Percentiles rank a stretch among this genome's conserved stretches.
phyloP scores from a whole-genome alignment of 1,140 invertebrate species.

The Aethina tumida region DNA sequence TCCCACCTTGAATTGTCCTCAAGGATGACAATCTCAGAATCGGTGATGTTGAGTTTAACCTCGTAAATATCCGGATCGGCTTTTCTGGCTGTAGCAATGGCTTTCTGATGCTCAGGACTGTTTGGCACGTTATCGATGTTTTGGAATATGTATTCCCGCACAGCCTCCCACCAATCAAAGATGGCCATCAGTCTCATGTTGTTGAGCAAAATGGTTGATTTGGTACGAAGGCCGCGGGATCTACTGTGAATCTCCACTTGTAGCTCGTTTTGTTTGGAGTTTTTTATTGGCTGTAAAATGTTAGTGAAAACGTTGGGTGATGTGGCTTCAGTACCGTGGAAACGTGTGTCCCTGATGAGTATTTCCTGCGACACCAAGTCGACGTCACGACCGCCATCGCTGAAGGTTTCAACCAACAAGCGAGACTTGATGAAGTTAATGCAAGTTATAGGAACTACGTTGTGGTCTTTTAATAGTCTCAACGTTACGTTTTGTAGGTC shows the following conservation, averaged over 20 bases:
- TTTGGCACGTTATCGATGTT: slow-evolving; percentile 25
- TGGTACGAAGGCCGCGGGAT: slow-evolving; percentile 55
- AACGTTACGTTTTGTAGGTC: slow-evolving; percentile 83
- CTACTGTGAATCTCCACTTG: slow-evolving; percentile 81
- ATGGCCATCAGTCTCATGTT: slow-evolving; percentile 93
- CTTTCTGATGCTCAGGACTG: slow-evolving; percentile 21
- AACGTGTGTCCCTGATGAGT: slow-evolving; percentile 72
- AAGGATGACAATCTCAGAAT: slow-evolving; percentile 89
- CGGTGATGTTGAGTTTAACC: slow-evolving; percentile 87
- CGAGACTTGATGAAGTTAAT: slow-evolving; percentile 88
- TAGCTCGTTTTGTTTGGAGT: slow-evolving; percentile 46
- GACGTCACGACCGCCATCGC: slow-evolving; percentile 82
- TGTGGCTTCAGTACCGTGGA: slow-evolving; percentile 56
- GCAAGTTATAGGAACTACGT: slow-evolving; percentile 60
- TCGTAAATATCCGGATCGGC: slow-evolving; percentile 48
- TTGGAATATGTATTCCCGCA: slow-evolving; percentile 66
- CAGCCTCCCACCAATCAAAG: slow-evolving; percentile 85
- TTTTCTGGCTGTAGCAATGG: slow-evolving; percentile 14
- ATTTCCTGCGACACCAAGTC: slow-evolving; percentile 91
- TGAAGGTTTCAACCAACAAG: slow-evolving; percentile 73
- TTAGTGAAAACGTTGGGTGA: slow-evolving; percentile 77
- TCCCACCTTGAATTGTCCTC: slow-evolving; percentile 82
- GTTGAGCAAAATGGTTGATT: slow-evolving; percentile 86
- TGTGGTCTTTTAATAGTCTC: slow-evolving; percentile 47
- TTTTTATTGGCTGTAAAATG: slow-evolving; percentile 71